phyloP scores from a whole-genome alignment of 2,113 vertebrate species.

The Triplophysa tibetana region DNA sequence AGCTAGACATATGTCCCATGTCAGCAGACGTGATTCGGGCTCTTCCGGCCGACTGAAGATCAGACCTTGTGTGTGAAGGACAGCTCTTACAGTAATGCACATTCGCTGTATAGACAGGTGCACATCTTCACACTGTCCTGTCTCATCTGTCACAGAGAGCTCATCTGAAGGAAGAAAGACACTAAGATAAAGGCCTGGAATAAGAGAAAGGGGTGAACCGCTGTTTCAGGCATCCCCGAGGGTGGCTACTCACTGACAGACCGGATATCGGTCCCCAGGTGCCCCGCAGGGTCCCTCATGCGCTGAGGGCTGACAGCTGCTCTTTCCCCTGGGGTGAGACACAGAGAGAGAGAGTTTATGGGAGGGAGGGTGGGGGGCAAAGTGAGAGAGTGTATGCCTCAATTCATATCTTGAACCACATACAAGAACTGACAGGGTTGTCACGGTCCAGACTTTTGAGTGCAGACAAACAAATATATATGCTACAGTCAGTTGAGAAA shows the following conservation, averaged over 20 bases:
- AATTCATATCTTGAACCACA: slow-evolving; percentile 17
- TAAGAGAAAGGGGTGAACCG: neutral
- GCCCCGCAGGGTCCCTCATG: slow-evolving; percentile 40
- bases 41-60: slow-evolving; percentile 18
- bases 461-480: slow-evolving; percentile 8
- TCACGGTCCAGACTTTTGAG: slow-evolving; percentile 16
- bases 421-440: slow-evolving; percentile 32
- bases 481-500: neutral
- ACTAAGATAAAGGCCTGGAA: neutral
- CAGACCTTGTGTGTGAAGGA: slow-evolving; percentile 20
- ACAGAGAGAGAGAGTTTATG: slow-evolving; percentile 1
- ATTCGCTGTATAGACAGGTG: slow-evolving; percentile 60
- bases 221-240: slow-evolving; percentile 18
- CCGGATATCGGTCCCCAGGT: slow-evolving; percentile 42
- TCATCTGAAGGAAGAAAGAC: slow-evolving; percentile 7
- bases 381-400: neutral
- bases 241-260: slow-evolving; percentile 38
- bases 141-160: slow-evolving; percentile 49
- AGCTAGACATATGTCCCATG: slow-evolving; percentile 27
- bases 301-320: slow-evolving; percentile 47
- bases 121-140: slow-evolving; percentile 58
- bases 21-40: slow-evolving; percentile 7
- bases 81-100: slow-evolving; percentile 45
- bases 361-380: neutral
- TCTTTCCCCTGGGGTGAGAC: slow-evolving; percentile 28